Percentiles rank a stretch among this genome's conserved stretches.
phyloP scores from a whole-genome alignment of 2,888 invertebrate genomes.

The Rhagium mordax region DNA sequence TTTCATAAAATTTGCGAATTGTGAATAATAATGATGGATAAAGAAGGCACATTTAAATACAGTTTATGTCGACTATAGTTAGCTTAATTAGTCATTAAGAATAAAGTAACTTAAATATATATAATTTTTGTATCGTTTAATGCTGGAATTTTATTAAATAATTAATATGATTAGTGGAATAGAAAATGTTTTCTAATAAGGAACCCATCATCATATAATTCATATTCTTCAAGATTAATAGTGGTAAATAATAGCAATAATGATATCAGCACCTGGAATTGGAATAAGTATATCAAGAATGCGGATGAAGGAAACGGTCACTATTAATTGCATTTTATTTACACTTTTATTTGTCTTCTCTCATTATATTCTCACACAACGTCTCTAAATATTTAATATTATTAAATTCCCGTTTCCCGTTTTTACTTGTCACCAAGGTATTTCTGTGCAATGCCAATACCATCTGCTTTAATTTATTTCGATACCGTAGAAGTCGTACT shows the following conservation, averaged over 20 bases:
- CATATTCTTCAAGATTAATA: conserved; percentile 38
- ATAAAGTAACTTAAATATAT: background rate
- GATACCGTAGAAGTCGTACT: background rate
- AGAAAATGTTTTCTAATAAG: conserved; percentile 20
- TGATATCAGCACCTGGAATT: conserved; percentile 51
- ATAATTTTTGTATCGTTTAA: background rate
- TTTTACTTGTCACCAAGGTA: conserved; percentile 16
- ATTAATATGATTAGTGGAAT: conserved; percentile 7
- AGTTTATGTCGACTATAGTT: background rate
- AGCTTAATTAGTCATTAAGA: background rate
- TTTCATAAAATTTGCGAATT: background rate
- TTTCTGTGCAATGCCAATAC: conserved; percentile 4
- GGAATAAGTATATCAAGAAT: conserved; percentile 43
- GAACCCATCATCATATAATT: conserved; percentile 40
- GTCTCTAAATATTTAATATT: conserved; percentile 9
- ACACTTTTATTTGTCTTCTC: conserved; percentile 19
- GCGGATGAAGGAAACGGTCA: conserved; percentile 40
- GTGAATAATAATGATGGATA: background rate
- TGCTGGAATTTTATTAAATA: conserved; percentile 6
- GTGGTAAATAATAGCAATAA: conserved; percentile 45
- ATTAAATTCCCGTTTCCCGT: conserved; percentile 17
- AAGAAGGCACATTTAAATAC: background rate
- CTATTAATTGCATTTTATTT: conserved; percentile 35
- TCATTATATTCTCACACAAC: conserved; percentile 21
- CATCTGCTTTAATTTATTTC: conserved; percentile 12